phyloP scores from a whole-genome alignment of 2,797 vertebrate species.

The Fringilla coelebs region DNA sequence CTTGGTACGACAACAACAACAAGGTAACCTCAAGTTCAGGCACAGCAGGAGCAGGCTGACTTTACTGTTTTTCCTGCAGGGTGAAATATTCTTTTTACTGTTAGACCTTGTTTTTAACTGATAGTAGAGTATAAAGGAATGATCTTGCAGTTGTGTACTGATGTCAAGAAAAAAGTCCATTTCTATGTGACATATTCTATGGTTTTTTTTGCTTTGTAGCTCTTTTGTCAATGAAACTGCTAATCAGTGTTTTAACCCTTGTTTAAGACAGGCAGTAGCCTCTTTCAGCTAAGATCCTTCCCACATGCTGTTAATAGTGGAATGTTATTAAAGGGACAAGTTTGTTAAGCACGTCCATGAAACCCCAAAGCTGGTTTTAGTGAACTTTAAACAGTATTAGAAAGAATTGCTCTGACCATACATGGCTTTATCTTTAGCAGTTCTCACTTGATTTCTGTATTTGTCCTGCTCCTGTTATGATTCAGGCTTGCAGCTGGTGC shows the following conservation, averaged over 20 bases:
- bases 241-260: not conserved
- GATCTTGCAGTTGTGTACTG: not conserved
- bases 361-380: not conserved
- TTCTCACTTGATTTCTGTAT: not conserved
- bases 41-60: not conserved
- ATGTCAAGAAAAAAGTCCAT: not conserved
- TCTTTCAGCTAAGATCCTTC: not conserved
- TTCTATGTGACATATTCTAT: not conserved
- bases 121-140: not conserved
- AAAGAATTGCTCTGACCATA: not conserved
- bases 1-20: not conserved
- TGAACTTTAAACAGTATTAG: not conserved
- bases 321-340: not conserved
- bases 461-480: not conserved
- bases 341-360: not conserved
- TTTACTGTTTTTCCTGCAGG: not conserved
- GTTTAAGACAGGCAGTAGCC: not conserved
- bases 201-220: not conserved
- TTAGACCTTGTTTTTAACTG: not conserved
- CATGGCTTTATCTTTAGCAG: not conserved
- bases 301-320: not conserved
- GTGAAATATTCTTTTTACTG: not conserved
- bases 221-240: not conserved
- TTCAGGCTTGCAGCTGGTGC: not conserved
- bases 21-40: not conserved